Conservation (phyloP, 2,797 vertebrate genomes). For the Semotilus atromaculatus region DNA sequence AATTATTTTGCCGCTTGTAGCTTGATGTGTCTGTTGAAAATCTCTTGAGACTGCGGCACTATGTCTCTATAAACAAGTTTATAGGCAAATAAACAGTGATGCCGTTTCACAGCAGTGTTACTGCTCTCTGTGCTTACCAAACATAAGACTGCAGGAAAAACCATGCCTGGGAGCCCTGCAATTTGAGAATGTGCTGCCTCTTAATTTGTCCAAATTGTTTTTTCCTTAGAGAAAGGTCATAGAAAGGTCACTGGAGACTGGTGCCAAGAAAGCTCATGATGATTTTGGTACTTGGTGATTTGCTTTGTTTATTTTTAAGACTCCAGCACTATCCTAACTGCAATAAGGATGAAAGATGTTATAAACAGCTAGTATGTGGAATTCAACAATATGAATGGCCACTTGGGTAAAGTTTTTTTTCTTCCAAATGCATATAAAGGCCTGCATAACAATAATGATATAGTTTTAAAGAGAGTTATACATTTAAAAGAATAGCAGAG, state of each 20-base stretch:
- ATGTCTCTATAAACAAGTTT: slow-evolving; percentile 39
- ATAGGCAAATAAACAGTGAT: slow-evolving; percentile 43
- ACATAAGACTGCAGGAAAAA: slow-evolving; percentile 19
- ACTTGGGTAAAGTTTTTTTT: not conserved
- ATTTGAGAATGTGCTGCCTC: slow-evolving; percentile 20
- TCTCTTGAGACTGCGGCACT: slow-evolving; percentile 5
- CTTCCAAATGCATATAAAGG: not conserved
- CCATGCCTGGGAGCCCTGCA: slow-evolving; percentile 17
- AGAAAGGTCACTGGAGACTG: slow-evolving; percentile 14
- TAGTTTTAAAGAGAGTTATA: no score
- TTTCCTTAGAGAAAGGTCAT: slow-evolving; percentile 21
- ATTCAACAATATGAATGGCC: not conserved
- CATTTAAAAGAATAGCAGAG: no score
- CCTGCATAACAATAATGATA: no score
- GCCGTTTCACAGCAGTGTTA: slow-evolving; percentile 25
- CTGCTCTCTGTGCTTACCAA: slow-evolving; percentile 23
- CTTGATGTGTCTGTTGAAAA: slow-evolving; percentile 41
- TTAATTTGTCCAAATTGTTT: slow-evolving; percentile 37
- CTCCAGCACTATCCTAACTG: not conserved
- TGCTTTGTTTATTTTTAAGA: slow-evolving; percentile 21
- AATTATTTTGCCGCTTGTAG: slow-evolving; percentile 15
- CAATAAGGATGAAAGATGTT: not conserved
- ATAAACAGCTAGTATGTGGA: not conserved
- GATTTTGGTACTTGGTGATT: not conserved
- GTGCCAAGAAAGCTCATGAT: slow-evolving; percentile 25